A percentile compares a stretch with the other conserved stretches of the same genome.
Conservation (phyloP, 2,113 vertebrate species). For the Perca flavescens region DNA sequence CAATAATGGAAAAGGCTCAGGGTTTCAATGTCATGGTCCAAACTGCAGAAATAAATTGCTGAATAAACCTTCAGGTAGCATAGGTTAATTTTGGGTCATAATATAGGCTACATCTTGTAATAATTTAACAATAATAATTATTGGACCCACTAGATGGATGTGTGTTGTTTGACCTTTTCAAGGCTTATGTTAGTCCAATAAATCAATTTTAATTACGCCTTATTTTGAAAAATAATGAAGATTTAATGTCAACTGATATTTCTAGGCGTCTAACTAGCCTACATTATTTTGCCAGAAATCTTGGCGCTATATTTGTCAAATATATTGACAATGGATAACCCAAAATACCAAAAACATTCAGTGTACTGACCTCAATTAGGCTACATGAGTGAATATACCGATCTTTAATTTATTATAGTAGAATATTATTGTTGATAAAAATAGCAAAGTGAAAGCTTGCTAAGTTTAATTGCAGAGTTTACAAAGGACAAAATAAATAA, state of each 20-base stretch:
- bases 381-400: not conserved
- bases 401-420: not conserved
- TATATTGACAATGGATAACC: not conserved
- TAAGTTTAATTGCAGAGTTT: not conserved
- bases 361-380: not conserved
- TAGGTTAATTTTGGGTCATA: not conserved
- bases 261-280: too few species aligned
- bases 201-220: conserved; percentile 30
- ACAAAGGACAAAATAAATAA: not conserved
- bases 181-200: conserved; percentile 16
- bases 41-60: not conserved
- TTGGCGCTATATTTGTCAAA: not conserved
- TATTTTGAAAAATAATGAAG: conserved; percentile 1
- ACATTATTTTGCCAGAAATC: not conserved
- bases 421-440: not conserved
- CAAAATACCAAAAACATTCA: not conserved
- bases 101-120: not conserved
- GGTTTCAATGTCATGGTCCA: not conserved
- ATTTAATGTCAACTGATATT: not conserved
- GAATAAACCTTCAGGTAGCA: not conserved
- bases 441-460: not conserved
- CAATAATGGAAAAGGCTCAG: not conserved
- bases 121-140: conserved; percentile 5
- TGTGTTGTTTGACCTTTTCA: conserved; percentile 42
- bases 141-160: not conserved